Evolutionary conservation across 2,113 vertebrate species (phyloP).

Genomic region (Laticauda laticaudata): DNA sequence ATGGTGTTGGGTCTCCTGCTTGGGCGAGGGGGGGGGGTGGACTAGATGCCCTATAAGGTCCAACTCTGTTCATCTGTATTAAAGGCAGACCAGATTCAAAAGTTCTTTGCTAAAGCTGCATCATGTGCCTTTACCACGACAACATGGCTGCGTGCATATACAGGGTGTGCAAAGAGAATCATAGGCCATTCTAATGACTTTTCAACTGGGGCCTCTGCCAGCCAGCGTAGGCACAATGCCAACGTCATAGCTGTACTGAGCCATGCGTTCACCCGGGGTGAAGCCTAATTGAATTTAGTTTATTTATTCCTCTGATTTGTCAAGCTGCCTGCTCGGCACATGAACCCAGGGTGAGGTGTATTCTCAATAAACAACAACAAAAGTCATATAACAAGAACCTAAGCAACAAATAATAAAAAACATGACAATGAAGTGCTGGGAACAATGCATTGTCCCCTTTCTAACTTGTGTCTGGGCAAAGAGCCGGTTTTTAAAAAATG

Average conservation of each 20-base stretch:
- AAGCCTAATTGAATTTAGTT: neutral
- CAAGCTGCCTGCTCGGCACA: neutral
- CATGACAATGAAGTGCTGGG: neutral
- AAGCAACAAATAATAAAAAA: neutral
- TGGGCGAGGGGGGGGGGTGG: too few species aligned
- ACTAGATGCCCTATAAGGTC: too few species aligned
- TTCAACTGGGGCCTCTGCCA: neutral
- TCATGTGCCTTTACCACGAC: neutral
- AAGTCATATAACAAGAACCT: neutral
- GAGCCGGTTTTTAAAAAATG: neutral
- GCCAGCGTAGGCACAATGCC: neutral
- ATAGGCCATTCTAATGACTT: neutral
- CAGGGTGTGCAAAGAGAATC: neutral
- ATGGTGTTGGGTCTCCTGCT: too few species aligned
- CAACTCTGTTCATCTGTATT: neutral
- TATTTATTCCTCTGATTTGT: neutral
- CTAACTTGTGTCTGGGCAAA: neutral
- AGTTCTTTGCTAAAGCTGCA: neutral
- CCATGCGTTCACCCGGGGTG: neutral
- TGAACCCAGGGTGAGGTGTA: neutral
- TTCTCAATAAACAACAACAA: neutral
- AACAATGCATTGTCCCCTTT: neutral
- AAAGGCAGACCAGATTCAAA: neutral
- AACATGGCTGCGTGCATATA: neutral
- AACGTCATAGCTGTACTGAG: neutral